Base-by-base conservation (phyloP, 2,888 invertebrate genomes). In the Mimumesa dahlbomi region DNA sequence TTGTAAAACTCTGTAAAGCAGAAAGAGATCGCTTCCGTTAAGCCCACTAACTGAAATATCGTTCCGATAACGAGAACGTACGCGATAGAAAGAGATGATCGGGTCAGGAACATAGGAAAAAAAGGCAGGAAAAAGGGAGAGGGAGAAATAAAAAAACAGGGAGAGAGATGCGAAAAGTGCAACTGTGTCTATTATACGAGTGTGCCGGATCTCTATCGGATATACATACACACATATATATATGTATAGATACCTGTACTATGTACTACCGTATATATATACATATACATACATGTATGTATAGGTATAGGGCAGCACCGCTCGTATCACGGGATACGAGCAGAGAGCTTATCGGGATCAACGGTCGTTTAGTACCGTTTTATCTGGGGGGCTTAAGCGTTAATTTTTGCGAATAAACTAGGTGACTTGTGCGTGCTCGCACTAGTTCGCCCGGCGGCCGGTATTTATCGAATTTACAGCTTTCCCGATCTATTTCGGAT, bases 381-480 rank as follows among this genome's bases (percentile, higher is more conserved):
- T 81, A 84, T 82, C 82, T 78, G 61, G 67, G 71, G 25, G 82
- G 84, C 79, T 85, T 86, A 84, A 83, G 71, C 81, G 82, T 77
- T 85, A 84, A 86, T 84, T 87, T 87, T 87, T 87, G 59, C 79
- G 81, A 82, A 83, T 85, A 79, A 84, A 84, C 82, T 82, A 74
- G 81, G 68, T 68, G 78, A 72, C 66, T 69, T 67, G 70, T 45
- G 72, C 67, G 50, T 56, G 46, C 49, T 46, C 62, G 13, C 45
- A 29, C 46, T n/a, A 16, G 46, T 29, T 40, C 40, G 48, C 42
- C 34, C 57, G 48, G 61, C 61, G 58, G 45, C 53, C 62, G 77
- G 77, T 77, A 79, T 82, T 82, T 77, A 78, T 67, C 58, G 71
- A 84, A 84, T 86, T 86, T 85, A 85, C 83, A 81, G 74, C 69